Percentiles rank a stretch among this genome's conserved stretches.
Conservation (phyloP, 2,797 vertebrate species). For the Rhynchotus rufescens region DNA sequence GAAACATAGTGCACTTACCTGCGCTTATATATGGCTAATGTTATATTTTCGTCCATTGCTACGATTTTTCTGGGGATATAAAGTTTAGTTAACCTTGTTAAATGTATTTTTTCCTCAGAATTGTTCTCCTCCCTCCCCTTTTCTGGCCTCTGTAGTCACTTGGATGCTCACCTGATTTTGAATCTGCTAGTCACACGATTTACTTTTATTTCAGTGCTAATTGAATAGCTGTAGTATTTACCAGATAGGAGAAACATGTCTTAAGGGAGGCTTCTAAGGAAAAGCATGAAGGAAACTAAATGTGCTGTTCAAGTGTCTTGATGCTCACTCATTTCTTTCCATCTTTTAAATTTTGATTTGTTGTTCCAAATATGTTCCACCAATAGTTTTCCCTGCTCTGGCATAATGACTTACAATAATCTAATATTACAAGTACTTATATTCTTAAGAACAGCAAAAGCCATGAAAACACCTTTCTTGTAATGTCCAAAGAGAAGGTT, state of each 20-base stretch:
- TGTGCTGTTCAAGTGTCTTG: background rate
- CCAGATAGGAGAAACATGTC: fast-evolving
- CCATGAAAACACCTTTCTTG: background rate
- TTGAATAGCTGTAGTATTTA: background rate
- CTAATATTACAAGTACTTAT: background rate
- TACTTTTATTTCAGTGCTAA: background rate
- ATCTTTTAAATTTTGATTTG: background rate
- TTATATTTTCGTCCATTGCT: background rate
- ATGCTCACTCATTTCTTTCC: background rate
- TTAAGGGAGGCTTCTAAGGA: background rate
- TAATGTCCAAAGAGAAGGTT: fast-evolving
- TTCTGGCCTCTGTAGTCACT: background rate
- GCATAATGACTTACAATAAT: background rate
- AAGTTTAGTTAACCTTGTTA: background rate
- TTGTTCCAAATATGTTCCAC: background rate
- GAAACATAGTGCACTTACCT: background rate
- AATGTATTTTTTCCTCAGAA: background rate
- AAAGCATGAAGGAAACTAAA: background rate
- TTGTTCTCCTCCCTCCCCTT: background rate
- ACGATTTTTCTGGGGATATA: background rate
- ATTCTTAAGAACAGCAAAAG: background rate
- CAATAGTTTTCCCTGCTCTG: background rate
- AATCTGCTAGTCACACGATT: background rate
- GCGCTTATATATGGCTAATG: background rate
- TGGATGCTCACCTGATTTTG: background rate